Evolutionary conservation across 2,797 vertebrate genomes (phyloP), one percentile per base, ranked within the genome.

Genomic region (Macropodus opercularis): DNA sequence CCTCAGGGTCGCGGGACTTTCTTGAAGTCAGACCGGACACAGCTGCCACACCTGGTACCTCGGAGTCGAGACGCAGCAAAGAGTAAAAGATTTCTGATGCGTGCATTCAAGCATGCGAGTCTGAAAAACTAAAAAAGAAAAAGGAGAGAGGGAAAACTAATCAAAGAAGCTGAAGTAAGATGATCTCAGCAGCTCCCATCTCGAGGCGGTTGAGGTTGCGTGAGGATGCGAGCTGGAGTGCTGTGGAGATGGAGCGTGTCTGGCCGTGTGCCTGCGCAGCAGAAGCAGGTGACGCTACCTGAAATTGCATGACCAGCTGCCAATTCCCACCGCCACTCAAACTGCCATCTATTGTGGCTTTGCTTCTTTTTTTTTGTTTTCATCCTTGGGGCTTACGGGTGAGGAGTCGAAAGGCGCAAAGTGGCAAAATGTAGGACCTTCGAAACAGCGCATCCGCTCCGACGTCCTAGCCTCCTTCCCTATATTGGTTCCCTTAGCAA

Each of bases 261-360:
- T 67, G 60, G 43, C 69, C 61, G 60, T 13, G 67, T 59, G 60
- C 61, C 51, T 67, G 67, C 15, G 3, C 29, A 24, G 36, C 55
- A 61, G 63, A 63, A 52, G 52, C 74, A 59, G 71, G 72, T 77
- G 80, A 84, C 34, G 39, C 63, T n/a, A 43, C 49, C 67, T 71
- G 75, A 72, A 83, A 88, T 89, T 86, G 66, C 70, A 77, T 70
- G 74, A 83, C 77, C 83, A 79, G 36, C 81, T n/a, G 77, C 84
- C 63, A 34, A 80, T 88, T 83, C 59, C 54, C 22, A 8, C 47
- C 35, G 49, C 48, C 34, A 17, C 26, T 42, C 22, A 24, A 64
- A 52, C 48, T 53, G 38, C 40, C 13, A 9, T 31, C 29, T 31
- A 3, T 14, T 26, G 24, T 32, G 9, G 9, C 10, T 32, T 3